These are phyloP conservation scores for Beris chalybata DNA, from an alignment of 2,888 invertebrate genomes.

Conservation along the genomic window DNA sequence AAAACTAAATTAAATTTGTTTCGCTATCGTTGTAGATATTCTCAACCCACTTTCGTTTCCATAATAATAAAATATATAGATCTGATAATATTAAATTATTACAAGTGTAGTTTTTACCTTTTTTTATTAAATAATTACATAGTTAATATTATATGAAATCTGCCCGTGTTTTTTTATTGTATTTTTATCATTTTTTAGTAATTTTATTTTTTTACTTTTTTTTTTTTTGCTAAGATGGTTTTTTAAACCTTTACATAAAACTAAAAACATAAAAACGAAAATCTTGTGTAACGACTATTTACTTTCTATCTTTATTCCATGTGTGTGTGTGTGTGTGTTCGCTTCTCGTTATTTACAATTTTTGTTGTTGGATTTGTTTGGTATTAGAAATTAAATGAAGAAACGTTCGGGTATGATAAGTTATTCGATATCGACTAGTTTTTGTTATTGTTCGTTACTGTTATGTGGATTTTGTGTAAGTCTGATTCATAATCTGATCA, in stretches of 20 bases:
- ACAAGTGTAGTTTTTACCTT: not conserved
- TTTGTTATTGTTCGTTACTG: no score
- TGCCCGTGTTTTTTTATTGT: conserved; percentile 22
- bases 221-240: conserved; percentile 17
- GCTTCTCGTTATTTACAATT: conserved; percentile 2
- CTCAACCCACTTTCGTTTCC: conserved; percentile 1
- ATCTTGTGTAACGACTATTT: conserved; percentile 7
- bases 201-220: conserved; percentile 19
- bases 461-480: not conserved
- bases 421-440: no score
- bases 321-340: conserved; percentile 22
- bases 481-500: not conserved
- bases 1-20: conserved; percentile 31
- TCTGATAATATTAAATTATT: no score
- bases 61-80: not conserved
- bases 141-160: conserved; percentile 1
- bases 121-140: conserved; percentile 11
- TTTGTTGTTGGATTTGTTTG: conserved; percentile 41
- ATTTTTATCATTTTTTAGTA: not conserved
- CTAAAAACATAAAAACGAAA: conserved; percentile 34
- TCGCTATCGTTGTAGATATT: conserved; percentile 25
- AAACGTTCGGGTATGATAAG: not conserved
- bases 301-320: conserved; percentile 26
- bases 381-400: conserved; percentile 44
- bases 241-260: conserved; percentile 33